phyloP scores from a whole-genome alignment of 2,113 vertebrate species.

The Phocoena sinus region DNA sequence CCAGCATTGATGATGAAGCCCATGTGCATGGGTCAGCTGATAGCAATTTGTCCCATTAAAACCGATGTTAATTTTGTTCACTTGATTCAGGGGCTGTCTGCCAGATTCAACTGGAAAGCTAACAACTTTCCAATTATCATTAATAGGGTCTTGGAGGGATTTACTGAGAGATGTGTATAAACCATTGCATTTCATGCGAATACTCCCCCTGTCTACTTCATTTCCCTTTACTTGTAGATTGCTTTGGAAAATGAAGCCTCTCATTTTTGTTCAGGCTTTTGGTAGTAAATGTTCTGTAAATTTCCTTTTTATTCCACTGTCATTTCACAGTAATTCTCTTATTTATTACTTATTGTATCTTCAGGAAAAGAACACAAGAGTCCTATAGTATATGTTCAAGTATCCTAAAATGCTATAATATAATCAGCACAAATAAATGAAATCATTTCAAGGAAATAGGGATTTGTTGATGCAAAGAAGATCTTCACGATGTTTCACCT shows the following conservation, averaged over 20 bases:
- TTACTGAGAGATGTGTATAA: not conserved
- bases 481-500: not conserved
- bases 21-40: not conserved
- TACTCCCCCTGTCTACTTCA: not conserved
- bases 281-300: not conserved
- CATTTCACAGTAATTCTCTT: not conserved
- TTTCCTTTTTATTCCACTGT: not conserved
- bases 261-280: not conserved
- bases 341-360: not conserved
- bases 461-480: not conserved
- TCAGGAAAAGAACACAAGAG: not conserved
- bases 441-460: not conserved
- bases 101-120: not conserved
- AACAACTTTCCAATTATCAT: not conserved
- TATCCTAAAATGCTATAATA: not conserved
- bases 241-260: not conserved
- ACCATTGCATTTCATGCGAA: not conserved
- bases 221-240: not conserved
- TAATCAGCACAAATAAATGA: not conserved
- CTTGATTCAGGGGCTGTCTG: not conserved
- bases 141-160: not conserved
- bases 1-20: not conserved
- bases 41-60: not conserved
- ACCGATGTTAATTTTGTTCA: not conserved
- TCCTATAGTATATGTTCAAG: not conserved